A percentile compares a stretch with the other conserved stretches of the same genome.
Conservation (phyloP, 2,888 invertebrate genomes). For the Agapetus fuscipes region DNA sequence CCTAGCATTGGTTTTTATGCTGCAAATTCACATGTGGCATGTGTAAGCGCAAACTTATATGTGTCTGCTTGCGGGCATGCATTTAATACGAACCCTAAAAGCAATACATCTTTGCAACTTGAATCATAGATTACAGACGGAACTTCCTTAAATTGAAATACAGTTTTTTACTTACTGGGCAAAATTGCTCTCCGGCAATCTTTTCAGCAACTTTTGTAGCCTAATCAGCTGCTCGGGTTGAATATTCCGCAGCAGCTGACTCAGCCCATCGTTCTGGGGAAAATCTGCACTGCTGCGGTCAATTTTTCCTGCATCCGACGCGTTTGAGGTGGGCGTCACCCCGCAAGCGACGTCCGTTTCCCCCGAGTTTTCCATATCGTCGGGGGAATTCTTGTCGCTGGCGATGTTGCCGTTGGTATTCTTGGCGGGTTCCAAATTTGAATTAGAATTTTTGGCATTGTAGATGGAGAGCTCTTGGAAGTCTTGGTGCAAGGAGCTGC, state of each 20-base stretch:
- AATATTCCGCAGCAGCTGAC: constrained; percentile 28
- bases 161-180: constrained; percentile 12
- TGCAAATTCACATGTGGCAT: too few species aligned
- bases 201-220: constrained; percentile 31
- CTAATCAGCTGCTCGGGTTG: constrained; percentile 35
- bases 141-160: too few species aligned
- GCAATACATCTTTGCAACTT: too few species aligned
- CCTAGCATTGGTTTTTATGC: too few species aligned
- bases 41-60: too few species aligned
- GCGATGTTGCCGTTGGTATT: constrained; percentile 1
- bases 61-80: too few species aligned
- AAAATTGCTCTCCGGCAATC: constrained; percentile 30
- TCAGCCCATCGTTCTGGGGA: constrained; percentile 20
- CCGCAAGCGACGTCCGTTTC: constrained; percentile 29
- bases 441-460: constrained; percentile 4
- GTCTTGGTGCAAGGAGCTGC: constrained; percentile 13
- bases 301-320: constrained; percentile 1
- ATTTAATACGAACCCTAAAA: too few species aligned
- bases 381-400: too few species aligned
- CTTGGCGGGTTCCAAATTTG: neutral
- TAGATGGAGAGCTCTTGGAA: constrained; percentile 5
- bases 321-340: constrained; percentile 12
- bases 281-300: constrained; percentile 5
- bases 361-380: constrained; percentile 2
- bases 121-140: too few species aligned